Percentiles rank a stretch among this genome's conserved stretches.
These are phyloP conservation scores for Proisotoma minuta DNA, from an alignment of 2,888 invertebrate species.

Conservation along the genomic window DNA sequence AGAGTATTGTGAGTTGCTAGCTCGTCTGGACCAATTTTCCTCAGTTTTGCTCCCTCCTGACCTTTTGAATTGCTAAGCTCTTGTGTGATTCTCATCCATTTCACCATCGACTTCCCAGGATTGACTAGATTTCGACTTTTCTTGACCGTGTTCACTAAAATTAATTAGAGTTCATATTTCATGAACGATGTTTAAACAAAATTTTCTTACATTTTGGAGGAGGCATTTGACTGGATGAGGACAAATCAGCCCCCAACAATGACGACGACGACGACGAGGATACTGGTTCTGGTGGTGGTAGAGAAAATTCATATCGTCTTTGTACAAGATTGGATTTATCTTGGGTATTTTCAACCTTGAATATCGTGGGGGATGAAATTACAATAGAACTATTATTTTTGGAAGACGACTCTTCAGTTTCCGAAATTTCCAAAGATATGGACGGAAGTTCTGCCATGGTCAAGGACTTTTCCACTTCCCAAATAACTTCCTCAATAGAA, in stretches of 20 bases:
- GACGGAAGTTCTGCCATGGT: too few relatives aligned
- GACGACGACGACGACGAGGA: constrained; percentile 6
- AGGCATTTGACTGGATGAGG: constrained; percentile 22
- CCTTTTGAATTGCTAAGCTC: constrained; percentile 2
- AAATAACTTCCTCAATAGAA: too few relatives aligned
- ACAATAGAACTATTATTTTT: too few relatives aligned
- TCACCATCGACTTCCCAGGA: constrained; percentile 39
- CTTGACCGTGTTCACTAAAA: constrained; percentile 24
- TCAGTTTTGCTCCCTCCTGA: constrained; percentile 10
- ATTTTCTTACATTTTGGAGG: constrained; percentile 23
- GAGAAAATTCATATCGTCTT: constrained; percentile 6
- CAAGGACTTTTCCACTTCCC: too few relatives aligned
- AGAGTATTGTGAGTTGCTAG: constrained; percentile 30
- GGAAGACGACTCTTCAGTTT: too few relatives aligned
- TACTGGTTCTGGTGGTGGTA: too few relatives aligned
- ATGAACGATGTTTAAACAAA: neutral
- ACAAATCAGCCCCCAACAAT: constrained; percentile 29
- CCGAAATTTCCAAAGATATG: too few relatives aligned
- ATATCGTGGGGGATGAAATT: too few relatives aligned
- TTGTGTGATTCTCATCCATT: constrained; percentile 36
- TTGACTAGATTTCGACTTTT: constrained; percentile 25
- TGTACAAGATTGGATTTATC: too few relatives aligned
- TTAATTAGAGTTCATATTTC: constrained; percentile 1
- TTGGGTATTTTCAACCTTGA: too few relatives aligned
- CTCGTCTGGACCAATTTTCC: constrained; percentile 35